Evolutionary conservation across 2,888 invertebrate species (phyloP), one percentile per base, ranked within the genome.

Genomic region (Brachypterus glaber): DNA sequence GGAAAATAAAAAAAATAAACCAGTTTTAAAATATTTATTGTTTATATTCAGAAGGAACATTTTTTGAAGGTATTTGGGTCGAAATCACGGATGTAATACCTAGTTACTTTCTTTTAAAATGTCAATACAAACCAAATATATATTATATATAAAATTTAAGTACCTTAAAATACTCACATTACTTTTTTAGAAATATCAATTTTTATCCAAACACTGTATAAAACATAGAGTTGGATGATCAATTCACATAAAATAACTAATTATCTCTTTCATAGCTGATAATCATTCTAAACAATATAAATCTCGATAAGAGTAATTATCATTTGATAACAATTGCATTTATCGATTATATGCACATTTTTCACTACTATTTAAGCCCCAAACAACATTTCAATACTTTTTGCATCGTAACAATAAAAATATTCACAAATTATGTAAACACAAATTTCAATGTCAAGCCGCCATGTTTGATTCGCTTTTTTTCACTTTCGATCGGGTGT

Each of bases 361-460:
- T 21, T 9, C n/a, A n/a, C n/a, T n/a, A n/a, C n/a, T n/a, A n/a
- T n/a, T n/a, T n/a, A n/a, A n/a, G n/a, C 12, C 27, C 27, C 12
- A 37, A 9, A 17, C 30, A 34, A 40, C 9, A 11, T 33, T 17
- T 11, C 21, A 15, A 24, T 31, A 31, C 4, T 35, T 24, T 35
- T 35, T 26, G 26, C 12, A 26, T 15, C 5, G 4, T 33, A n/a
- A 17, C 27, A 27, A 13, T 43, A 33, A 45, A 49, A 50, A 50
- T 48, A 49, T 36, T 42, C 52, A 47, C 55, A 56, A 62, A 62
- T 62, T 64, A 64, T 62, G 62, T 63, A 63, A 63, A 63, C 62
- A 62, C 50, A 63, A 61, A 62, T 60, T 61, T 62, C 60, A 63
- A 57, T 61, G 59, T 59, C 59, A 60, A 49, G 57, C 45, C 51